Conservation (phyloP, 2,888 invertebrate genomes). For the Diplolepis rosae region DNA sequence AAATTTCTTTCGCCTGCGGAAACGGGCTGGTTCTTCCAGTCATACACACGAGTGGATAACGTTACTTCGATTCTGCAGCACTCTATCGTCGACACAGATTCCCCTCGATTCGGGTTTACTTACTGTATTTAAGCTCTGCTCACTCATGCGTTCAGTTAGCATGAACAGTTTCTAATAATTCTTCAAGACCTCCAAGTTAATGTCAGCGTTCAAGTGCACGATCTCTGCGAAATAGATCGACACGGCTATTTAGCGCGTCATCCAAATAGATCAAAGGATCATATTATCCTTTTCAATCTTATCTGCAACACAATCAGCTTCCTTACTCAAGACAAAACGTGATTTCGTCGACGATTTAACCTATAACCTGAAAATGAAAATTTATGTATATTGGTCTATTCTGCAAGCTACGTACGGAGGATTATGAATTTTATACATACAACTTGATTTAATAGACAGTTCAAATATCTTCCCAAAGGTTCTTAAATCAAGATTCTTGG, state of each 20-base stretch:
- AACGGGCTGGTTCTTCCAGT: neutral
- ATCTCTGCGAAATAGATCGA: neutral
- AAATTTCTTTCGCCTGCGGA: constrained; percentile 35
- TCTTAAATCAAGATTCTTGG: too few relatives aligned
- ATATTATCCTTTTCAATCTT: neutral
- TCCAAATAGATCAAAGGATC: neutral
- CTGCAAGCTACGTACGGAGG: neutral
- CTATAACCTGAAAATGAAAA: neutral
- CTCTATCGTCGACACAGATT: constrained; percentile 9
- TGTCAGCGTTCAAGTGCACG: neutral
- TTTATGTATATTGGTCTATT: neutral
- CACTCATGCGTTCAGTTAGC: constrained; percentile 29
- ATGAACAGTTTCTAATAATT: constrained; percentile 16
- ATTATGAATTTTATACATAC: too few relatives aligned
- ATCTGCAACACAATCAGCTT: neutral
- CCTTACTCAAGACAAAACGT: neutral
- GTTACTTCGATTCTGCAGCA: constrained; percentile 21
- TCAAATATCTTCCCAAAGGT: too few relatives aligned
- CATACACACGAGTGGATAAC: constrained; percentile 15
- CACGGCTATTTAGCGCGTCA: neutral
- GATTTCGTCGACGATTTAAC: neutral
- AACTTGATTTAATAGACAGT: too few relatives aligned
- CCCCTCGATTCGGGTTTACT: neutral
- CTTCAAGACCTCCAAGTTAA: neutral
- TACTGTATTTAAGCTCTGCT: neutral